Base-by-base conservation (phyloP, 2,797 vertebrate species). In the Parotocinclus haroldoi region DNA sequence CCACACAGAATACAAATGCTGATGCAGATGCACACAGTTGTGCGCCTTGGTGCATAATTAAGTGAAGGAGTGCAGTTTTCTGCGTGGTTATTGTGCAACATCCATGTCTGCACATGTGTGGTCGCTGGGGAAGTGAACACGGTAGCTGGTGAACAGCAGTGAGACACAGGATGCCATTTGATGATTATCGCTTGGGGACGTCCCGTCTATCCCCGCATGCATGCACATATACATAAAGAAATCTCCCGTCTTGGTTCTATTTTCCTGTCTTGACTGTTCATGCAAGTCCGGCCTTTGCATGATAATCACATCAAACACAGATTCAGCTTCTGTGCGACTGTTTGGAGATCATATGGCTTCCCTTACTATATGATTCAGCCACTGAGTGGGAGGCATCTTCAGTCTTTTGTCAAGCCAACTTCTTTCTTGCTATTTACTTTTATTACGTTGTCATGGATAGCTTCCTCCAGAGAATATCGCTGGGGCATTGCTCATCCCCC, bases 401-500 rank as follows among this genome's bases (percentile, higher is more conserved):
- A 42, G 8, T 42, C 40, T 42, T 42, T 42, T 42, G 8, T 11
- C 40, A 27, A 27, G 27, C 40, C 10, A 11, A 9, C 40, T 11
- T 42, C 40, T 46, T 50, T 36, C 60, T 57, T 6, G 10, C 11
- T 39, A 11, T 53, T 49, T 54, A 38, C 39, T 45, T 64, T 58
- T 70, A 50, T 64, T 55, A 58, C 37, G 9, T 58, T 66, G 52
- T 75, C 42, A 55, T 42, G 62, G 44, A 69, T 49, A 66, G 50
- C 17, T 44, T 62, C 18, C 27, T 65, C 18, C 10, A 27, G 18
- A 9, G 7, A 11, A 54, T 27, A 42, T 0, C 3, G 16, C 50
- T 27, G 6, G 2, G 40, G 9, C 2, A 18, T 69, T 55, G 3
- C 45, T 50, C 10, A 27, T 56, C 36, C 66, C 17, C 45, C 4